Base-by-base conservation (phyloP, 2,113 vertebrate genomes). In the Zapornia atra region DNA sequence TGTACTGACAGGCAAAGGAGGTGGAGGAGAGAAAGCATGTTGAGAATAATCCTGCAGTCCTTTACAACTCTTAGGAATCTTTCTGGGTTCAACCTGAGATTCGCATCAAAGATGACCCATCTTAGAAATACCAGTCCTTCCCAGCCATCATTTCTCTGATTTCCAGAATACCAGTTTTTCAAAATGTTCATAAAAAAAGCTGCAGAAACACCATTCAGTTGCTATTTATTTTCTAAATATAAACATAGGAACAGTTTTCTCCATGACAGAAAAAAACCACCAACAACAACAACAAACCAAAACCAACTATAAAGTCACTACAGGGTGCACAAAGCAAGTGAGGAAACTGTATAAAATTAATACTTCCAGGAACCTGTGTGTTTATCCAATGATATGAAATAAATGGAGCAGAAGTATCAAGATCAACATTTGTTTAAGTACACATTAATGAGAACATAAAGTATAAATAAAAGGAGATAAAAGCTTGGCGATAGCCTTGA, bases 381-480 rank as follows among this genome's bases (percentile, higher is more conserved):
- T 71, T 88, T 86, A 54, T 86, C 61, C 80, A 92, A 42, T 71
- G n/a, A 38, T 66, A 90, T 36, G 33, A 96, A 97, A 97, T 82
- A 96, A 97, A 97, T 93, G 24, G 59, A 97, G 83, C 56, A 96
- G 88, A 95, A 96, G 64, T 59, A 92, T 42, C 4, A 1, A 84
- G 57, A 96, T 95, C 92, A 96, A 92, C 75, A 86, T 92, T 89
- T 96, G 63, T 88, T 95, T 94, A 94, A 94, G 66, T 92, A 95
- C 42, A 24, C 31, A 88, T 94, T 92, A 92, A 84, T 16, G 88
- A 59, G 77, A 91, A 93, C 24, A 31, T 28, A 87, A 91, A 86
- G 31, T 59, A 94, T 86, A 97, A 97, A 97, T 90, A 97, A 97
- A 94, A 94, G 38, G 25, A 94, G 38, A 72, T 68, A 92, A 94